Percentiles rank a stretch among this genome's conserved stretches.
These are phyloP conservation scores for Asbolus verrucosus DNA, from an alignment of 1,140 invertebrate species.

Conservation along the genomic window DNA sequence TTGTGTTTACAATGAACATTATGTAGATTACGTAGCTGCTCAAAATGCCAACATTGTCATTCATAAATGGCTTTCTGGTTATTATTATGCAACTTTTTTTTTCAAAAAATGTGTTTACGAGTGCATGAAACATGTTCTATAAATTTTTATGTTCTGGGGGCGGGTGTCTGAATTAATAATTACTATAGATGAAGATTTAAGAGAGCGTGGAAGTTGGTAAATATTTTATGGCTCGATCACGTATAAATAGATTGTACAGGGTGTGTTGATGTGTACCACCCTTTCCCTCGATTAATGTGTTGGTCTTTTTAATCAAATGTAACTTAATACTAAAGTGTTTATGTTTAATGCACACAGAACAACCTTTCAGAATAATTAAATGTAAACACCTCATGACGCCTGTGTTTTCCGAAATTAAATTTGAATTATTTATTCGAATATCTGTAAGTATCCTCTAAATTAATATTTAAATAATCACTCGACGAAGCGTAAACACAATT, in stretches of 20 bases:
- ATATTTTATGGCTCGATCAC: conserved; percentile 42
- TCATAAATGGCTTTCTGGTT: no score
- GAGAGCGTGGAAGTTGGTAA: conserved; percentile 39
- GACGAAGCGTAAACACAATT: conserved; percentile 45
- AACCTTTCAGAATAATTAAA: conserved; percentile 59
- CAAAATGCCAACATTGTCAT: no score
- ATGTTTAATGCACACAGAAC: conserved; percentile 54
- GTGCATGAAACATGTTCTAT: no score
- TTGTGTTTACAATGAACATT: no score
- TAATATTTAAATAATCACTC: conserved; percentile 49
- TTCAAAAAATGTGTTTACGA: no score
- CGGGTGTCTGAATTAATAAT: no score
- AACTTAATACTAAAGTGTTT: conserved; percentile 59
- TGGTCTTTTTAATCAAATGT: conserved; percentile 60
- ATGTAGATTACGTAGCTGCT: no score
- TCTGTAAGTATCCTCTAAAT: conserved; percentile 53
- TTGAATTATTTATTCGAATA: conserved; percentile 58
- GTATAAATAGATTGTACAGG: conserved; percentile 45
- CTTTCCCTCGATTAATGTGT: conserved; percentile 54
- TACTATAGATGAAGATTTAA: conserved; percentile 37
- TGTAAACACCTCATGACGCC: conserved; percentile 54
- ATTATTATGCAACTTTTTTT: no score
- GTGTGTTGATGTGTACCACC: conserved; percentile 48
- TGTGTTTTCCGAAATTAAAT: conserved; percentile 55
- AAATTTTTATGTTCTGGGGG: no score